Evolutionary conservation across 1,140 invertebrate genomes (phyloP).

Genomic region (Aphis craccivora): DNA sequence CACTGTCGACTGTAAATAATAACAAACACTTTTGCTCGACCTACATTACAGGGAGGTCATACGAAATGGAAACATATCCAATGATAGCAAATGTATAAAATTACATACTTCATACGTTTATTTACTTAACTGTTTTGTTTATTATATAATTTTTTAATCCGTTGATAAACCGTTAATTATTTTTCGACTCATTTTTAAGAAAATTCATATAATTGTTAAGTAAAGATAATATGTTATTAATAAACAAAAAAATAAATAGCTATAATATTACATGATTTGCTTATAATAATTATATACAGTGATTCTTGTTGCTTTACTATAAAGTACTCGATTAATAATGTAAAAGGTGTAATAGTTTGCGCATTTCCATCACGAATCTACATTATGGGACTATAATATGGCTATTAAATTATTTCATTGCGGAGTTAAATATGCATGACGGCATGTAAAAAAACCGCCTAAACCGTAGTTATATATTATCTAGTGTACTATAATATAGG

Average conservation of each 20-base stretch:
- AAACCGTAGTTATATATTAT: background rate
- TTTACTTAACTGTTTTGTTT: background rate
- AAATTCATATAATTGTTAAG: background rate
- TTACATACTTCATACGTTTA: background rate
- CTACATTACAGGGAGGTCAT: background rate
- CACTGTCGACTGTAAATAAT: background rate
- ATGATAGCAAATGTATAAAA: conserved; percentile 2
- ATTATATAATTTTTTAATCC: background rate
- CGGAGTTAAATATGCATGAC: background rate
- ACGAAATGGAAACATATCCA: background rate
- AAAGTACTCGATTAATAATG: background rate
- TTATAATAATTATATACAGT: background rate
- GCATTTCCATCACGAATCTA: background rate
- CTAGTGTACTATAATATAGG: background rate
- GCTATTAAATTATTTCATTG: background rate
- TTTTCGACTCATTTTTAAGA: background rate
- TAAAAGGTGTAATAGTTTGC: background rate
- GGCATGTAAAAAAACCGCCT: background rate
- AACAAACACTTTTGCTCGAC: background rate
- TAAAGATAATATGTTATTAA: background rate
- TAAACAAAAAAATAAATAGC: background rate
- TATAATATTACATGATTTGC: background rate
- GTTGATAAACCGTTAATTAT: background rate
- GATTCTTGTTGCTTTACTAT: background rate
- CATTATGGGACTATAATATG: background rate